These are phyloP conservation scores for Diachasmimorpha longicaudata DNA, from an alignment of 1,140 invertebrate genomes.

Conservation along the genomic window DNA sequence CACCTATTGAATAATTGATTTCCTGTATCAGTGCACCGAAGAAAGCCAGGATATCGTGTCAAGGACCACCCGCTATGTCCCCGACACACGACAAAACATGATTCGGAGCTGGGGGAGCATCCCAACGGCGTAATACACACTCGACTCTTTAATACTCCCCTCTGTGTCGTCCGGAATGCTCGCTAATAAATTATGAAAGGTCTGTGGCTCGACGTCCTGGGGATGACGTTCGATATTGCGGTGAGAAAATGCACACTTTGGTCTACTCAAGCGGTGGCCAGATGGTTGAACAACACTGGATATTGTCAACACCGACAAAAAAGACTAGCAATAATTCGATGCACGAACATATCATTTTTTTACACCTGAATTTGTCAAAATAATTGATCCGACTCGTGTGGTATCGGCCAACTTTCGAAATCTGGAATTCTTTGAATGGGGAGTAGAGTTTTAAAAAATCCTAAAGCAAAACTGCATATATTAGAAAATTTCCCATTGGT, in stretches of 20 bases:
- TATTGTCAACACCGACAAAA: neutral
- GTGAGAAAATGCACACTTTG: slow-evolving; percentile 35
- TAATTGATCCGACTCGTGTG: too few species aligned
- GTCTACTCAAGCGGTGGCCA: neutral
- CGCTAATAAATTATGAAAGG: slow-evolving; percentile 65
- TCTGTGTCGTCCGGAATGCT: slow-evolving; percentile 36
- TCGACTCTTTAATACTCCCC: slow-evolving; percentile 35
- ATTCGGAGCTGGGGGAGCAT: slow-evolving; percentile 38
- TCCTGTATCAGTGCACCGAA: slow-evolving; percentile 49
- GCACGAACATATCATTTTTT: neutral
- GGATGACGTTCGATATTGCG: slow-evolving; percentile 54
- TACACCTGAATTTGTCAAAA: too few species aligned
- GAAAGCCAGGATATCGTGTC: slow-evolving; percentile 50
- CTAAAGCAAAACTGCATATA: too few species aligned
- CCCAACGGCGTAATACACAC: slow-evolving; percentile 18
- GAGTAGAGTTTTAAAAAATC: too few species aligned
- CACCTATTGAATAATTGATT: slow-evolving; percentile 46
- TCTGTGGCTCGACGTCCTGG: slow-evolving; percentile 47
- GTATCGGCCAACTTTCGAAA: too few species aligned
- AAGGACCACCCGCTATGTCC: slow-evolving; percentile 59
- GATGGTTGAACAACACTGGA: neutral
- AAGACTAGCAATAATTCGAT: neutral
- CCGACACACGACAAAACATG: slow-evolving; percentile 60
- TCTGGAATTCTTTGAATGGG: too few species aligned
- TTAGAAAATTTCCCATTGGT: neutral